phyloP scores from a whole-genome alignment of 2,888 invertebrate genomes.

The Trichacis sp. region DNA sequence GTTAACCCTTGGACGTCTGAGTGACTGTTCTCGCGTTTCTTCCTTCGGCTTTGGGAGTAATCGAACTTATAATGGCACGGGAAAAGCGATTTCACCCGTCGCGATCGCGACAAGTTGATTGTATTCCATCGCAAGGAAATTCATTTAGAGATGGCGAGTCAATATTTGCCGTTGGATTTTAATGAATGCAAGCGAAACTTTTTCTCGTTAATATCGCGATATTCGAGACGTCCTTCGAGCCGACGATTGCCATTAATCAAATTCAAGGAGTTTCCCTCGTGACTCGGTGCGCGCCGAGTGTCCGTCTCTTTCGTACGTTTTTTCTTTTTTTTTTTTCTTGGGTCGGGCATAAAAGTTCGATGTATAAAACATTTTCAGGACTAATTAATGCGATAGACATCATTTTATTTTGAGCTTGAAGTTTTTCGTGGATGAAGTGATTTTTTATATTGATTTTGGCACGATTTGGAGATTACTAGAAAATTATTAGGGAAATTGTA shows the following conservation, averaged over 20 bases:
- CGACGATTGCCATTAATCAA: background rate
- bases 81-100: background rate
- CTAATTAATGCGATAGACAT: slow-evolving; percentile 2
- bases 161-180: background rate
- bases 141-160: background rate
- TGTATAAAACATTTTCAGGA: too few relatives aligned
- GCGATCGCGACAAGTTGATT: background rate
- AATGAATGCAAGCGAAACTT: background rate
- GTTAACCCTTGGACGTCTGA: background rate
- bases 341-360: background rate
- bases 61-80: background rate
- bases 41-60: background rate
- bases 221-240: background rate
- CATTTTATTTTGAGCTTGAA: too few relatives aligned
- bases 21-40: slow-evolving; percentile 2
- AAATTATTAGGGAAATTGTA: too few relatives aligned
- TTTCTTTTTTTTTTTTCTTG: background rate
- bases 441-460: too few relatives aligned
- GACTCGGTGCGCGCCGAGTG: too few relatives aligned
- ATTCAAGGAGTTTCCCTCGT: background rate
- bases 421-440: too few relatives aligned
- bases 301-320: too few relatives aligned
- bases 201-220: background rate
- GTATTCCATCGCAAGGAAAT: background rate
- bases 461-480: too few relatives aligned